Evolutionary conservation across 2,888 invertebrate genomes (phyloP), one percentile per base, ranked within the genome.

Genomic region (Nomada fucata): DNA sequence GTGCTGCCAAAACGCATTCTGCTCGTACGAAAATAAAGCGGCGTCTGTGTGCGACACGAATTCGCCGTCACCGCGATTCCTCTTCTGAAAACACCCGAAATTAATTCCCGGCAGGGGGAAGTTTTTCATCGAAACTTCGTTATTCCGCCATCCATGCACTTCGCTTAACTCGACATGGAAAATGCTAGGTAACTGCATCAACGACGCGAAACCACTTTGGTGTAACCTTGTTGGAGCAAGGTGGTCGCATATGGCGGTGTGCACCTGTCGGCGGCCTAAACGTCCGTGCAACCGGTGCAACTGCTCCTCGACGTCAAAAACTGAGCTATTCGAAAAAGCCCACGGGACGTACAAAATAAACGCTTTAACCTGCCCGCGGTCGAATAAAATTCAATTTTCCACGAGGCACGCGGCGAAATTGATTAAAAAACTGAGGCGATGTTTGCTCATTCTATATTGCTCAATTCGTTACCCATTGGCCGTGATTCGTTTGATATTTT

Each of bases 161-260:
- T 29, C 7, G 7, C 7, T 55, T 78, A 50, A 68, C 74, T 75
- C 78, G 71, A 75, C 82, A 74, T 75, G 71, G 78, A 52, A 60
- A 52, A 63, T 13, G 47, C 26, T 64, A 71, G 76, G 85, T 80
- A 85, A 83, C 83, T 82, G 74, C 73, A 88, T 83, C 83, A 83
- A 52, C 84, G 76, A 85, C 83, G 80, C 81, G 77, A 82, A 81
- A 74, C 88, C 84, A 85, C 86, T 90, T 90, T 83, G 73, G 86
- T 87, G 84, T 88, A 89, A 89, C 90, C 90, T 91, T 90, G 90
- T 75, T 61, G 61, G 67, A 79, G 85, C 88, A 85, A 88, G 88
- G 84, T 87, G 88, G 78, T 86, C 89, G 86, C 90, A 90, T 91
- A 91, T 91, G 91, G 91, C 75, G 67, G 82, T 68, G 53, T 55